Conservation (phyloP, 1,140 invertebrate genomes). For the Leptinotarsa lineolata region DNA sequence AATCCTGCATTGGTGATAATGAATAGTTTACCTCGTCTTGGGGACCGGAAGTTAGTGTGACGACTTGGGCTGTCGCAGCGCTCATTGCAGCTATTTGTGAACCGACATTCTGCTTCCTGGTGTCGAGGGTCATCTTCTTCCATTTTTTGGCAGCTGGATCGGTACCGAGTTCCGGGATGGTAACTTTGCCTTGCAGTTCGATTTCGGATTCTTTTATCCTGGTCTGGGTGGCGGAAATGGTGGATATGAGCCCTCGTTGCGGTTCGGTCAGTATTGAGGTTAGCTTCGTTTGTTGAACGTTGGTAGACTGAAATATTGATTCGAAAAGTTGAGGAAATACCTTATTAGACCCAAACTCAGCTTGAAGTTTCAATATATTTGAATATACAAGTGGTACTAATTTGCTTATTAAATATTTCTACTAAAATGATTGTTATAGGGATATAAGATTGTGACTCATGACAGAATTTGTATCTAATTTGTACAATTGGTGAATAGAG, state of each 20-base stretch:
- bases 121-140: slow-evolving; percentile 92
- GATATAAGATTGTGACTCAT: no score
- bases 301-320: slow-evolving; percentile 7
- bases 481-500: no score
- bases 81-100: slow-evolving; percentile 99
- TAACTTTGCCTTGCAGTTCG: slow-evolving; percentile 73
- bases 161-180: slow-evolving; percentile 80
- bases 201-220: slow-evolving; percentile 85
- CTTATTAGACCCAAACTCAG: no score
- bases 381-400: no score
- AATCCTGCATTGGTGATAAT: not conserved
- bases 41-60: slow-evolving; percentile 88
- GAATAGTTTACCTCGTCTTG: slow-evolving; percentile 66
- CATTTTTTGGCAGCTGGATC: slow-evolving; percentile 87
- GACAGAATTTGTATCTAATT: no score
- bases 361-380: no score
- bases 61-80: slow-evolving; percentile 91
- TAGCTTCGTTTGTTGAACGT: slow-evolving; percentile 86
- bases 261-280: slow-evolving; percentile 84
- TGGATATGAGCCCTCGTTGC: slow-evolving; percentile 87
- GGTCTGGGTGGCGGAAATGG: slow-evolving; percentile 84
- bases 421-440: no score
- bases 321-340: no score
- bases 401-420: no score
- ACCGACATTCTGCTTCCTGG: slow-evolving; percentile 94